These are phyloP conservation scores for Tribolium castaneum DNA, from an alignment of 1,140 invertebrate genomes.

Conservation along the genomic window DNA sequence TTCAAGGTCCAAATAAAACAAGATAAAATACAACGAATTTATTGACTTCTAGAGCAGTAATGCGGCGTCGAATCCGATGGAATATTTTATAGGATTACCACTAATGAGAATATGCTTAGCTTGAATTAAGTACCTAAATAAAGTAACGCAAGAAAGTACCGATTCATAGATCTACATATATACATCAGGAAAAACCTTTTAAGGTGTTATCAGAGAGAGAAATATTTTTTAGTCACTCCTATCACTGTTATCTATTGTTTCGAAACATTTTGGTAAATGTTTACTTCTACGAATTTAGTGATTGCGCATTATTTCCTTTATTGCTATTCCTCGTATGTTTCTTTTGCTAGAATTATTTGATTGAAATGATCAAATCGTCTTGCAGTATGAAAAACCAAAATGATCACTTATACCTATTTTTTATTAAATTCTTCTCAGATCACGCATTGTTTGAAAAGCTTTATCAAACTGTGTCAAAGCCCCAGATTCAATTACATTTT, in stretches of 20 bases:
- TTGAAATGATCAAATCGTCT: neutral
- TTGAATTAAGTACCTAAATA: too few relatives aligned
- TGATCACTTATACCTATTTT: neutral
- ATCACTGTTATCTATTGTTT: conserved; percentile 23
- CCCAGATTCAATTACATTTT: conserved; percentile 26
- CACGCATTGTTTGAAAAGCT: neutral
- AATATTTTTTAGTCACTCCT: conserved; percentile 1
- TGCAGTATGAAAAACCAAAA: neutral
- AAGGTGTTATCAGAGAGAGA: neutral
- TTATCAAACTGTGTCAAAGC: conserved; percentile 32
- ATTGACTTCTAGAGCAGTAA: too few relatives aligned
- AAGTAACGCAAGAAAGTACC: too few relatives aligned
- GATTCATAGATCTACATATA: too few relatives aligned
- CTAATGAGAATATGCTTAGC: too few relatives aligned
- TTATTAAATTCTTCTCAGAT: neutral
- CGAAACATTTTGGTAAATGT: conserved; percentile 23
- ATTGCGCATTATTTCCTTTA: neutral
- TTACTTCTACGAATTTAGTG: conserved; percentile 15
- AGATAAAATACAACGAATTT: too few relatives aligned
- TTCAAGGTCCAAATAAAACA: too few relatives aligned
- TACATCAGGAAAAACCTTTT: too few relatives aligned
- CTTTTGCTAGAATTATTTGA: too few relatives aligned
- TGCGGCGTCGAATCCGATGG: too few relatives aligned
- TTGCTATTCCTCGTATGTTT: neutral
- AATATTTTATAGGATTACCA: too few relatives aligned